These are phyloP conservation scores for Panzeria rudis DNA, from an alignment of 2,888 invertebrate genomes.

Conservation along the genomic window DNA sequence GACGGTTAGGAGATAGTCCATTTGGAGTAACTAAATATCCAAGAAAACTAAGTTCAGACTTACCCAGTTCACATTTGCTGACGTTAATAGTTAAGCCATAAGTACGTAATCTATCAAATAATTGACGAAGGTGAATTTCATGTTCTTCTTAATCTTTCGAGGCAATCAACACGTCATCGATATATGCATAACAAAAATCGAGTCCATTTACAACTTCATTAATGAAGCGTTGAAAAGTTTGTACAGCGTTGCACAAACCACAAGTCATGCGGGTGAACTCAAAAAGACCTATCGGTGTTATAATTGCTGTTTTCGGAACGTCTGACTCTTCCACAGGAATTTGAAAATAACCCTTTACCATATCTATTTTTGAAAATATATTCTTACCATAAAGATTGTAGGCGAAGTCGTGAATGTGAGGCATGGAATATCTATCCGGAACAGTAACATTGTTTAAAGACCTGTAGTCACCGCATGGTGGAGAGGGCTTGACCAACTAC, in stretches of 20 bases:
- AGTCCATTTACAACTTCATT: not conserved
- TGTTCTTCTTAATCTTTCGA: not conserved
- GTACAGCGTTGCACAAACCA: not conserved
- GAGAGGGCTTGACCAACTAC: slow-evolving; percentile 19
- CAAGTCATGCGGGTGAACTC: not conserved
- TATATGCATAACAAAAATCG: slow-evolving; percentile 7
- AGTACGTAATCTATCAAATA: no score
- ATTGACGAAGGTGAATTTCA: slow-evolving; percentile 8
- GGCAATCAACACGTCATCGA: no score
- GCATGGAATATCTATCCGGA: no score
- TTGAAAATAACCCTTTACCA: no score
- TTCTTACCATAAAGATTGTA: no score
- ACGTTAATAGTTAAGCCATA: no score
- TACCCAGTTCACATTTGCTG: slow-evolving; percentile 30
- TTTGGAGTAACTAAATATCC: not conserved
- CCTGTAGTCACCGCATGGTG: slow-evolving; percentile 10
- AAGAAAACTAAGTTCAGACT: slow-evolving; percentile 19
- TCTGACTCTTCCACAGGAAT: no score
- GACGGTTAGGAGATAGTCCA: not conserved
- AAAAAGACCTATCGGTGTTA: not conserved
- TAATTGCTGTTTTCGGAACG: no score
- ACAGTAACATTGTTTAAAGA: no score
- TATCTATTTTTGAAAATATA: no score
- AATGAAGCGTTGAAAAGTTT: not conserved
- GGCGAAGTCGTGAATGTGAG: no score